phyloP scores from a whole-genome alignment of 2,888 invertebrate genomes.

The Drosophila sordidapex region DNA sequence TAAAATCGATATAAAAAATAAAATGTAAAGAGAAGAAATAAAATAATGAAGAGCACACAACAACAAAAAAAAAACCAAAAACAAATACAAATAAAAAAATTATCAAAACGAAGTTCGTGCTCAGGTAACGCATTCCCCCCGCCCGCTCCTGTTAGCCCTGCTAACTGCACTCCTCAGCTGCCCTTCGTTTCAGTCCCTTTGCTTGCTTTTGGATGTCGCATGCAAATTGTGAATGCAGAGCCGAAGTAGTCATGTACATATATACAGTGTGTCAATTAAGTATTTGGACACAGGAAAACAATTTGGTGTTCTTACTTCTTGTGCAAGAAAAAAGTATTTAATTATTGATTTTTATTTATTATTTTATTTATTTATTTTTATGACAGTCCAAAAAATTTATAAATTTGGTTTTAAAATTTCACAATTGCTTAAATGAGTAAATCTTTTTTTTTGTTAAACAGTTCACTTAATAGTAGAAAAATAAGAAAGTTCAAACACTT shows the following conservation, averaged over 20 bases:
- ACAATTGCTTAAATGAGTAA: too few relatives aligned
- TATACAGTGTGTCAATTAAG: too few relatives aligned
- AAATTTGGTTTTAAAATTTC: too few relatives aligned
- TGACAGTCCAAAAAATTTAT: too few relatives aligned
- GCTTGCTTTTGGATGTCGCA: conserved; percentile 22
- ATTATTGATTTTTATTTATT: too few relatives aligned
- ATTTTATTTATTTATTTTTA: too few relatives aligned
- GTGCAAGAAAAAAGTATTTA: too few relatives aligned
- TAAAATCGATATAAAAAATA: conserved; percentile 66
- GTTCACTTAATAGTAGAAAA: too few relatives aligned
- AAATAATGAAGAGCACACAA: conserved; percentile 59
- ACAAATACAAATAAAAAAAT: conserved; percentile 36
- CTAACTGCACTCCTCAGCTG: background rate
- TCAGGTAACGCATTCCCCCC: conserved; percentile 34
- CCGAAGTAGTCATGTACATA: background rate
- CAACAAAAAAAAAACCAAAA: background rate
- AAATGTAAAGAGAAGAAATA: conserved; percentile 52
- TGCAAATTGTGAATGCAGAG: conserved; percentile 54
- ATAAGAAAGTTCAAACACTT: too few relatives aligned
- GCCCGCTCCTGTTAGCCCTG: background rate
- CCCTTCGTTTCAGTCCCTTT: conserved; percentile 1
- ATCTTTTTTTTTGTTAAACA: too few relatives aligned
- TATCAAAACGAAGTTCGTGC: conserved; percentile 66
- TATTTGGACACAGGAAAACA: too few relatives aligned
- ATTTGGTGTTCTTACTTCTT: too few relatives aligned